phyloP scores from a whole-genome alignment of 1,140 invertebrate species.

The Diplogasteroides magnus region DNA sequence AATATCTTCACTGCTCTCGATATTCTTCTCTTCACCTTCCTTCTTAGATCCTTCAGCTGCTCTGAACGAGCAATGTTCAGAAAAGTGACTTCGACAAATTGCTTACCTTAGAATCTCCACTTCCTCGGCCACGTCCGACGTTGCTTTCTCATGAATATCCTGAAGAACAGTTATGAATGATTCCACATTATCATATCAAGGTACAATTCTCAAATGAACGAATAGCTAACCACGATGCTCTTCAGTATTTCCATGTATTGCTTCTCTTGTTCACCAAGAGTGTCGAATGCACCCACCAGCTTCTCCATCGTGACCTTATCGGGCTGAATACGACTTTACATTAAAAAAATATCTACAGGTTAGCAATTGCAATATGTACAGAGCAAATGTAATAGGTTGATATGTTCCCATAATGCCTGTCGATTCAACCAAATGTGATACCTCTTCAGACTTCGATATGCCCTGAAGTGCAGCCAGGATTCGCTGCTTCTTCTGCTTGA shows the following conservation, averaged over 20 bases:
- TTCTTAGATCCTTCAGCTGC: too few relatives aligned
- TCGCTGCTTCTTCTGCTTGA: conserved; percentile 16
- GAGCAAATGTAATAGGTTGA: too few relatives aligned
- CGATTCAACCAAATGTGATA: too few relatives aligned
- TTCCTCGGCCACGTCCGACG: conserved; percentile 23
- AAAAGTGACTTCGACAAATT: too few relatives aligned
- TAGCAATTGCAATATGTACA: too few relatives aligned
- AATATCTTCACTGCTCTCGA: too few relatives aligned
- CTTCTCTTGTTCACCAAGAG: conserved; percentile 15
- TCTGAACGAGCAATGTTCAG: too few relatives aligned
- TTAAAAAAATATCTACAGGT: too few relatives aligned
- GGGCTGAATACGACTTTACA: conserved; percentile 4
- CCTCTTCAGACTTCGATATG: not conserved
- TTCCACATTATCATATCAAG: not conserved
- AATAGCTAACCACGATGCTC: conserved; percentile 14
- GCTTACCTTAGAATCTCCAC: too few relatives aligned
- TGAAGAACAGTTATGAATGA: not conserved
- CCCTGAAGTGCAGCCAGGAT: conserved; percentile 7
- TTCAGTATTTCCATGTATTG: conserved; percentile 21
- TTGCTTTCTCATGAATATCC: conserved; percentile 21
- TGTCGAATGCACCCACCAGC: conserved; percentile 18
- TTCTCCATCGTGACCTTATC: conserved; percentile 18
- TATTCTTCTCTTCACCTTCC: too few relatives aligned
- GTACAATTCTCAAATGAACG: conserved; percentile 2
- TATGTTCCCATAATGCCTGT: too few relatives aligned